phyloP scores from a whole-genome alignment of 1,140 invertebrate genomes.

The Scaptodrosophila lebanonensis region DNA sequence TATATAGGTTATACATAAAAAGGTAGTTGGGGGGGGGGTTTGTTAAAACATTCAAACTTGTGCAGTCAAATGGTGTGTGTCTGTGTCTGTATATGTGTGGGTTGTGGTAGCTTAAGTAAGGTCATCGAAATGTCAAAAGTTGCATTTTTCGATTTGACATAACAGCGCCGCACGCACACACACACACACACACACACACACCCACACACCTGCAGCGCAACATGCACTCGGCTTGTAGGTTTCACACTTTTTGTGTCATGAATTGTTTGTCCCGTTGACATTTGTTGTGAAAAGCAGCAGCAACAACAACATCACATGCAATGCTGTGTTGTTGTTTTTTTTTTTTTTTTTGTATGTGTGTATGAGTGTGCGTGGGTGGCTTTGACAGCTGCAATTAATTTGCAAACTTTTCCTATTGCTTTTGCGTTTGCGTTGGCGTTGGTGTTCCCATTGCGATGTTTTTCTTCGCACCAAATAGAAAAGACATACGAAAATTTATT shows the following conservation, averaged over 20 bases:
- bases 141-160: conserved; percentile 59
- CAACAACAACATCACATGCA: conserved; percentile 3
- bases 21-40: too few species aligned
- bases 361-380: not conserved
- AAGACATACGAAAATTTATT: conserved; percentile 38
- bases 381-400: conserved; percentile 52
- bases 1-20: too few species aligned
- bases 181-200: conserved; percentile 1
- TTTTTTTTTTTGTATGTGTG: not conserved
- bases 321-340: not conserved
- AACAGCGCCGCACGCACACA: conserved; percentile 4
- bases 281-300: conserved; percentile 23
- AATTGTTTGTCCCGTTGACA: conserved; percentile 49
- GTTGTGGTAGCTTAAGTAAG: conserved; percentile 64
- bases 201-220: conserved; percentile 14
- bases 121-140: conserved; percentile 77
- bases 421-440: conserved; percentile 17
- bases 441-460: not conserved
- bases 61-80: conserved; percentile 29
- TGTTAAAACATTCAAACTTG: too few species aligned
- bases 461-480: conserved; percentile 29
- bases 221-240: conserved; percentile 38
- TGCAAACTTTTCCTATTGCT: conserved; percentile 24
- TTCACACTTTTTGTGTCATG: conserved; percentile 27
- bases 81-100: conserved; percentile 38